Percentiles rank a stretch among this genome's conserved stretches.
phyloP scores from a whole-genome alignment of 2,888 invertebrate genomes.

The Lasioglossum morio region DNA sequence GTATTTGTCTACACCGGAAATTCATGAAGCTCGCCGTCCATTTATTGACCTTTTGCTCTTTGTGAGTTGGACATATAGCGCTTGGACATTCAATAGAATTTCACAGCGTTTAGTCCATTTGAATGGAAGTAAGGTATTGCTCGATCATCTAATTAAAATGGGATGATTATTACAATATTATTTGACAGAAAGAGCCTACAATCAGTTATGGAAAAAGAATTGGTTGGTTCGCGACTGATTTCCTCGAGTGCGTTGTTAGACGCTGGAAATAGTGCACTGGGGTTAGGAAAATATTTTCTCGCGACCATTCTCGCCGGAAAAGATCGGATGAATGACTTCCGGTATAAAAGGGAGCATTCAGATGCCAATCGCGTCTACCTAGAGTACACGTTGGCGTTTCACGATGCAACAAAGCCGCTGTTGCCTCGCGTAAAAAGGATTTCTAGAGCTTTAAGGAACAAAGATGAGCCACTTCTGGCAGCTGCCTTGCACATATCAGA shows the following conservation, averaged over 20 bases:
- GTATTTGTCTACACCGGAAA: slow-evolving; percentile 5
- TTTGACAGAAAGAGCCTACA: too few relatives aligned
- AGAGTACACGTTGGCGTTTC: slow-evolving; percentile 7
- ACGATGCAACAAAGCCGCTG: slow-evolving; percentile 17
- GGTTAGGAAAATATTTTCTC: background rate
- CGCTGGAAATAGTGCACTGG: background rate
- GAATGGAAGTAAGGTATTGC: background rate
- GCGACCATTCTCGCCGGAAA: background rate
- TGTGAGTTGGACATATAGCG: background rate
- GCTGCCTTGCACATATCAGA: slow-evolving; percentile 16
- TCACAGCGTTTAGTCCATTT: background rate
- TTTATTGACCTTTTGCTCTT: background rate
- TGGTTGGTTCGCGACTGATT: background rate
- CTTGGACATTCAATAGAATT: background rate
- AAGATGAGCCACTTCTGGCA: slow-evolving; percentile 32
- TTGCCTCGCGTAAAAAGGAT: slow-evolving; percentile 36
- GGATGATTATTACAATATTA: too few relatives aligned
- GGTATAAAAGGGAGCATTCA: background rate
- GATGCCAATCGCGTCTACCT: slow-evolving; percentile 14
- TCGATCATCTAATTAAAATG: too few relatives aligned
- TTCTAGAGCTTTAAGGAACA: slow-evolving; percentile 28
- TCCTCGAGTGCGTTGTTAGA: background rate
- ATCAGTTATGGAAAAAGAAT: background rate
- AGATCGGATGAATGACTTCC: slow-evolving; percentile 8
- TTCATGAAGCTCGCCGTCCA: slow-evolving; percentile 2